A percentile compares a stretch with the other conserved stretches of the same genome.
These are phyloP conservation scores for Aphelinus atriplicis DNA, from an alignment of 1,140 invertebrate genomes.

Conservation along the genomic window DNA sequence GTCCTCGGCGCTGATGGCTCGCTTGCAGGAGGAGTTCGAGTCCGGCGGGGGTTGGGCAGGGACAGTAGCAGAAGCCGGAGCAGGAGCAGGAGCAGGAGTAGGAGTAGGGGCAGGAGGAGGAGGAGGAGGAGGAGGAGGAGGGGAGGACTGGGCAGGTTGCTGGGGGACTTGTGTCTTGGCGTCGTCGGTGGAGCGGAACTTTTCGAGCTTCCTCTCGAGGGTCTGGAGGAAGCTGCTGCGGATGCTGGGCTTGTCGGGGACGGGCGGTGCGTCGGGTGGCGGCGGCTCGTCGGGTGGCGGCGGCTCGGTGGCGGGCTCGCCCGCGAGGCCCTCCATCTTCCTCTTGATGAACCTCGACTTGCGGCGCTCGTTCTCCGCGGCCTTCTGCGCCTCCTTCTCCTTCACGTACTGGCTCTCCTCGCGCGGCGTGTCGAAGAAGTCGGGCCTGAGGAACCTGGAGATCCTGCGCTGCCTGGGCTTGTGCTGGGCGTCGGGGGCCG, in stretches of 20 bases:
- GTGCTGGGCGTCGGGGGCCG: conserved; percentile 58
- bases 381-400: conserved; percentile 71
- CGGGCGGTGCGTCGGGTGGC: conserved; percentile 2
- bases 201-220: conserved; percentile 65
- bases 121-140: background rate
- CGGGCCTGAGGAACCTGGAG: conserved; percentile 78
- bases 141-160: background rate
- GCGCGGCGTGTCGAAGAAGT: conserved; percentile 79
- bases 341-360: conserved; percentile 59
- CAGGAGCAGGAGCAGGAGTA: conserved; percentile 64
- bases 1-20: conserved; percentile 76
- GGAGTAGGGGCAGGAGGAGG: background rate
- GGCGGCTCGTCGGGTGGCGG: conserved; percentile 39
- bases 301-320: conserved; percentile 32
- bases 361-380: conserved; percentile 62
- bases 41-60: too few relatives aligned
- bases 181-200: conserved; percentile 57
- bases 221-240: conserved; percentile 60
- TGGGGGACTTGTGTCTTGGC: background rate
- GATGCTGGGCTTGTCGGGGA: conserved; percentile 21
- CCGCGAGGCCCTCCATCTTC: conserved; percentile 41
- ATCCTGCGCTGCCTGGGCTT: conserved; percentile 68
- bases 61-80: conserved; percentile 63
- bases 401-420: conserved; percentile 77
- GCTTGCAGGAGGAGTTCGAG: conserved; percentile 55